Conservation (phyloP, 2,113 vertebrate genomes). For the Phaethon lepturus region DNA sequence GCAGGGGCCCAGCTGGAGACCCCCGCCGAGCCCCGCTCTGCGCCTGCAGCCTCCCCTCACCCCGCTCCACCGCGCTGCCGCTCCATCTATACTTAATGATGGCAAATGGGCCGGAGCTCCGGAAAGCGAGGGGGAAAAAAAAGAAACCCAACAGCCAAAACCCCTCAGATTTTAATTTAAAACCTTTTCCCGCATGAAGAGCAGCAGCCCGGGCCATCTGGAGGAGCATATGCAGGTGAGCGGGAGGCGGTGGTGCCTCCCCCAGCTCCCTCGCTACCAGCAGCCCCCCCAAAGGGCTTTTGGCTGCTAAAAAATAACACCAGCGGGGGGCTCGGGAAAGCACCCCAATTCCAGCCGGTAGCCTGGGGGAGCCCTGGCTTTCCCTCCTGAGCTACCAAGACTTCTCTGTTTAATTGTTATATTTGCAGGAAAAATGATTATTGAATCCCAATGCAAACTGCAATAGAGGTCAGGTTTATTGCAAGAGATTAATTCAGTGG, state of each 20-base stretch:
- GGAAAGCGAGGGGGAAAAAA: neutral
- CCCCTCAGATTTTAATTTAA: conserved; percentile 14
- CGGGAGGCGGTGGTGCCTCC: neutral
- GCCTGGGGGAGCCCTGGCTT: neutral
- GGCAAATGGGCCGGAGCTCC: neutral
- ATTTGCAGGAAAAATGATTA: conserved; percentile 13
- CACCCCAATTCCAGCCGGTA: neutral
- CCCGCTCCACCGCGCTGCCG: fast-evolving
- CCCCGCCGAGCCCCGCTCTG: neutral
- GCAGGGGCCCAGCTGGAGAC: neutral
- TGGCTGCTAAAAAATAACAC: neutral
- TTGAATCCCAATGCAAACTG: conserved; percentile 32
- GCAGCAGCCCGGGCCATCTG: conserved; percentile 8
- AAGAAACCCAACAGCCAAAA: neutral
- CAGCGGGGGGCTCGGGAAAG: fast-evolving
- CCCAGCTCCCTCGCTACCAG: neutral
- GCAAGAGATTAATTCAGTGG: conserved; percentile 13
- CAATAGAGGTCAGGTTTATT: neutral
- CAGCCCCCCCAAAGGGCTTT: neutral
- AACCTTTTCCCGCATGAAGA: neutral
- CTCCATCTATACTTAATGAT: neutral
- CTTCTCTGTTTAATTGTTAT: neutral
- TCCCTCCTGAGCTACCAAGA: neutral
- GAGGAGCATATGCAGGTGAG: conserved; percentile 52
- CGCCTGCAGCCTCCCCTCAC: fast-evolving